Conservation (phyloP, 2,113 vertebrate genomes). For the Otocyon megalotis region DNA sequence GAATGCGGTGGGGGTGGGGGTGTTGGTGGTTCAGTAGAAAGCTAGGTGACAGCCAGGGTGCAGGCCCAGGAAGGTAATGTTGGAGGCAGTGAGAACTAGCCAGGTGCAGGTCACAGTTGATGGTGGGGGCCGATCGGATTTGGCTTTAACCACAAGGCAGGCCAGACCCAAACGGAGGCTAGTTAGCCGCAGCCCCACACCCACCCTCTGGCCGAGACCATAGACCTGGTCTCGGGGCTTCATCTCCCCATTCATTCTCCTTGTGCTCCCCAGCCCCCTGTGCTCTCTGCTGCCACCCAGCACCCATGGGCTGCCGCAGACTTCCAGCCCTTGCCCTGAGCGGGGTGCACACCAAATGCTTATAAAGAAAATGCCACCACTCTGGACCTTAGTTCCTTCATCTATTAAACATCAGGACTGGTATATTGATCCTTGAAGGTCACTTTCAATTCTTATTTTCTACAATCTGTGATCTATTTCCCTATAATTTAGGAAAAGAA, state of each 20-base stretch:
- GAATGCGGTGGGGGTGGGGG: not conserved
- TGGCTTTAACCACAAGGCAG: not conserved
- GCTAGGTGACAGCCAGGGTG: rapidly evolving
- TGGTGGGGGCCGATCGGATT: not conserved
- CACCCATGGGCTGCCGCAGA: rapidly evolving
- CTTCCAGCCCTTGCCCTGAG: no score
- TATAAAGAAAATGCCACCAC: not conserved
- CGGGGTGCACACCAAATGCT: not conserved
- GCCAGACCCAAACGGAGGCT: not conserved
- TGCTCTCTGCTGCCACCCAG: not conserved
- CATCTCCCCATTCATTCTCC: not conserved
- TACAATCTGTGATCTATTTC: not conserved
- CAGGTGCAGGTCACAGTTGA: no score
- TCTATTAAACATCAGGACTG: not conserved
- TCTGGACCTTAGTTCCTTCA: not conserved
- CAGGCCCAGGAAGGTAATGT: rapidly evolving
- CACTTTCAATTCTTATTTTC: not conserved
- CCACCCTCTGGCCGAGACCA: not conserved
- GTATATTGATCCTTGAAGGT: not conserved
- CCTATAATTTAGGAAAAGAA: not conserved
- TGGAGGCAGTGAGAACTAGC: not conserved
- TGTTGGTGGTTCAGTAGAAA: not conserved
- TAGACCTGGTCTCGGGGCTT: not conserved
- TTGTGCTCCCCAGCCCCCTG: rapidly evolving
- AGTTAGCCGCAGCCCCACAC: rapidly evolving